phyloP scores from a whole-genome alignment of 1,140 invertebrate genomes.

The Stenopsyche tienmushanensis region DNA sequence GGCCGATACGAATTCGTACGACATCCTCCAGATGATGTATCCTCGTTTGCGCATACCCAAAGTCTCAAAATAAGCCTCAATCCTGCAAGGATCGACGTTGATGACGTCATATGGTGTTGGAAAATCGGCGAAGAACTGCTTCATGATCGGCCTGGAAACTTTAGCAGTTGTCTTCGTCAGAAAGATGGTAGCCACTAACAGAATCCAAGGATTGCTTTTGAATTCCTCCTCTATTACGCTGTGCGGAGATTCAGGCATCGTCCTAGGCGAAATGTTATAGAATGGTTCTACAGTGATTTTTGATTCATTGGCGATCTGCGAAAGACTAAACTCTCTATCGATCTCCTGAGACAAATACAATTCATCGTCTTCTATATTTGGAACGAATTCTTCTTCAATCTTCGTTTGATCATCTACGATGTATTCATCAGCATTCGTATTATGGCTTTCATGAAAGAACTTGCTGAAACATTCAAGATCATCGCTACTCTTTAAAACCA shows the following conservation, averaged over 20 bases:
- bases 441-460: too few relatives aligned
- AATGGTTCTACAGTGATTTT: conserved; percentile 46
- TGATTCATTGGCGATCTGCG: conserved; percentile 48
- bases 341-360: neutral
- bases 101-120: conserved; percentile 54
- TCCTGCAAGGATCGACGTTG: conserved; percentile 44
- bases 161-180: conserved; percentile 57
- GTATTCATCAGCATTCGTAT: too few relatives aligned
- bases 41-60: conserved; percentile 54
- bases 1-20: conserved; percentile 56
- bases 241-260: conserved; percentile 55
- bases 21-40: conserved; percentile 57
- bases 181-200: conserved; percentile 59
- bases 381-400: too few relatives aligned
- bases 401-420: too few relatives aligned
- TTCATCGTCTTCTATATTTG: too few relatives aligned
- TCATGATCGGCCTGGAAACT: conserved; percentile 52
- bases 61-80: conserved; percentile 55
- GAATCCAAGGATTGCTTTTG: conserved; percentile 55
- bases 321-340: conserved; percentile 44
- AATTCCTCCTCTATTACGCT: conserved; percentile 58
- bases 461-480: too few relatives aligned
- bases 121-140: conserved; percentile 54
- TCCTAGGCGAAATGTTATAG: conserved; percentile 51
- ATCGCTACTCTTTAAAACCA: too few relatives aligned